A percentile compares a stretch with the other conserved stretches of the same genome.
These are phyloP conservation scores for Epirrita christyi DNA, from an alignment of 2,888 invertebrate genomes.

Conservation along the genomic window DNA sequence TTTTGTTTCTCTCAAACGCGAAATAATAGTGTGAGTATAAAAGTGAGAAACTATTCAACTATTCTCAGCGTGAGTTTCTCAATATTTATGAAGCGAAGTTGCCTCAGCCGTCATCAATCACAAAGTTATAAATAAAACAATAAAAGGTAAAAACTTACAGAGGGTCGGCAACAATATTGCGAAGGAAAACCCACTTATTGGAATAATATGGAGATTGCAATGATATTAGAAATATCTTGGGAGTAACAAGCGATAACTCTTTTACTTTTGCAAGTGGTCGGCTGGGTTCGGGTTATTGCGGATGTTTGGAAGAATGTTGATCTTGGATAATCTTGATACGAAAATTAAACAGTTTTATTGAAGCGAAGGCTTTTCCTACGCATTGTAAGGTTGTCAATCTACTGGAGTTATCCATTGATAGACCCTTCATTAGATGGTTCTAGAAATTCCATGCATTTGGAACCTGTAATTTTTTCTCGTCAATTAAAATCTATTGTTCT, in stretches of 20 bases:
- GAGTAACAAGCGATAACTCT: conserved; percentile 59
- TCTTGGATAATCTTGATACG: not conserved
- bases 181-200: conserved; percentile 78
- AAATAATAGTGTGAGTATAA: conserved; percentile 28
- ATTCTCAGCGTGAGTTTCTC: conserved; percentile 69
- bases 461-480: too few relatives aligned
- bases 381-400: too few relatives aligned
- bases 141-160: conserved; percentile 82
- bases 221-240: conserved; percentile 74
- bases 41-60: conserved; percentile 59
- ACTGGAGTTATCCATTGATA: too few relatives aligned
- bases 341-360: too few relatives aligned
- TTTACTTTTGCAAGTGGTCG: conserved; percentile 37
- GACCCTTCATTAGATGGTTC: too few relatives aligned
- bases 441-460: too few relatives aligned
- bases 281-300: not conserved
- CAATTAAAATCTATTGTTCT: too few relatives aligned
- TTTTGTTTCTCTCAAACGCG: conserved; percentile 9
- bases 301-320: conserved; percentile 20
- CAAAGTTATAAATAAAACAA: conserved; percentile 85
- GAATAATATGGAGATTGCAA: conserved; percentile 83
- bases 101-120: conserved; percentile 81
- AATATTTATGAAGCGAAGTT: conserved; percentile 83
- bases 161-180: conserved; percentile 79
- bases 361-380: too few relatives aligned